Conservation (phyloP, 1,140 invertebrate species). For the Battus philenor region DNA sequence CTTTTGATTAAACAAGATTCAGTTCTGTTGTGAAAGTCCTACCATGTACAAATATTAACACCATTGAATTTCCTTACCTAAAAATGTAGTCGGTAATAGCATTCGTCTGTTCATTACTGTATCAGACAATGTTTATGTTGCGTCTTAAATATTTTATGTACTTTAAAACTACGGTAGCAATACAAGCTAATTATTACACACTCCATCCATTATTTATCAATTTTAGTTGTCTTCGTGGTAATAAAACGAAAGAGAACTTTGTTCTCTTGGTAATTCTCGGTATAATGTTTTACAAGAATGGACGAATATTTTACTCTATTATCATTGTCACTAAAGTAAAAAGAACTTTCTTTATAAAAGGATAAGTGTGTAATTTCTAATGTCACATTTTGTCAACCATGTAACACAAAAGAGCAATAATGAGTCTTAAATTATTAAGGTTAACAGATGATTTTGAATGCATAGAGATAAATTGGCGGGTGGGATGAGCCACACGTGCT, state of each 20-base stretch:
- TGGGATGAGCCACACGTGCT: slow-evolving; percentile 66
- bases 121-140: no score
- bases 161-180: no score
- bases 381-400: slow-evolving; percentile 18
- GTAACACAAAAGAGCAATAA: slow-evolving; percentile 11
- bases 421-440: slow-evolving; percentile 22
- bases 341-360: slow-evolving; percentile 24
- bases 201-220: neutral
- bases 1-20: no score
- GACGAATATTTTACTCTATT: slow-evolving; percentile 25
- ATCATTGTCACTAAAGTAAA: slow-evolving; percentile 24
- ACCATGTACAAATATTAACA: no score
- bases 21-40: no score
- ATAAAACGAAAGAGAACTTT: slow-evolving; percentile 7
- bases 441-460: slow-evolving; percentile 30
- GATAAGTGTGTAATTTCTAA: slow-evolving; percentile 23
- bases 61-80: no score
- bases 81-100: no score
- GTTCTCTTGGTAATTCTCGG: slow-evolving; percentile 30
- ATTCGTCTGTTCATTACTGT: no score
- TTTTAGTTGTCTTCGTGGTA: slow-evolving; percentile 4
- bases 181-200: slow-evolving; percentile 4
- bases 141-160: no score
- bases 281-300: slow-evolving; percentile 33
- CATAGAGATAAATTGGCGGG: slow-evolving; percentile 24